These are phyloP conservation scores for Cheilosia scutellata DNA, from an alignment of 2,888 invertebrate genomes.

Conservation along the genomic window DNA sequence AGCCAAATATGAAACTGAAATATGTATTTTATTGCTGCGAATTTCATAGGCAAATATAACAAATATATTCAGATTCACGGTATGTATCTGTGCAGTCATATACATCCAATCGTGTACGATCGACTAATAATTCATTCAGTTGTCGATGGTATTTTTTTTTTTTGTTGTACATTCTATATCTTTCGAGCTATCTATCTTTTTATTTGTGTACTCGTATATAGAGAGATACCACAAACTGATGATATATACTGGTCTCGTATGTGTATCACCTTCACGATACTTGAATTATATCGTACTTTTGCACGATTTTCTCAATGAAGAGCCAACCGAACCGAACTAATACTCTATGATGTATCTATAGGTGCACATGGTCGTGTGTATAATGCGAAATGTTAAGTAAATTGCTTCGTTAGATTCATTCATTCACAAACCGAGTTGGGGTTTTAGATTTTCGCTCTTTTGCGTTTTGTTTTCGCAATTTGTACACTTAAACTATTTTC, in stretches of 20 bases:
- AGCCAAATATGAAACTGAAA: conserved; percentile 40
- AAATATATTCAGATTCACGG: background rate
- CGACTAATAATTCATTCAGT: conserved; percentile 62
- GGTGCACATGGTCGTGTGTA: conserved; percentile 23
- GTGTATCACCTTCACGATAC: conserved; percentile 70
- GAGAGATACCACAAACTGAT: background rate
- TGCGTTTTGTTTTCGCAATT: conserved; percentile 18
- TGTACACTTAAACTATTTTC: conserved; percentile 8
- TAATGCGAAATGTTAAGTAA: conserved; percentile 54
- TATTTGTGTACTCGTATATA: background rate
- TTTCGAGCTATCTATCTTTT: background rate
- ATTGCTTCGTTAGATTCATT: conserved; percentile 58
- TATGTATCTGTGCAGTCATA: background rate
- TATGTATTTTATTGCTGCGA: conserved; percentile 48
- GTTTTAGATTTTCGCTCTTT: conserved; percentile 11
- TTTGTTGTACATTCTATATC: background rate
- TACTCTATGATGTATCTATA: background rate
- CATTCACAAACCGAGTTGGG: conserved; percentile 52
- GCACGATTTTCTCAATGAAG: conserved; percentile 75
- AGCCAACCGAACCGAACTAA: conserved; percentile 42
- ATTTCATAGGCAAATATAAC: conserved; percentile 56
- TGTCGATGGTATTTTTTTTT: conserved; percentile 31
- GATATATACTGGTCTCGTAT: conserved; percentile 19
- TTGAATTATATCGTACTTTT: conserved; percentile 70
- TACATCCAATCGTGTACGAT: conserved; percentile 21